These are phyloP conservation scores for Heliconius hortense DNA, from an alignment of 2,888 invertebrate genomes.

Conservation along the genomic window DNA sequence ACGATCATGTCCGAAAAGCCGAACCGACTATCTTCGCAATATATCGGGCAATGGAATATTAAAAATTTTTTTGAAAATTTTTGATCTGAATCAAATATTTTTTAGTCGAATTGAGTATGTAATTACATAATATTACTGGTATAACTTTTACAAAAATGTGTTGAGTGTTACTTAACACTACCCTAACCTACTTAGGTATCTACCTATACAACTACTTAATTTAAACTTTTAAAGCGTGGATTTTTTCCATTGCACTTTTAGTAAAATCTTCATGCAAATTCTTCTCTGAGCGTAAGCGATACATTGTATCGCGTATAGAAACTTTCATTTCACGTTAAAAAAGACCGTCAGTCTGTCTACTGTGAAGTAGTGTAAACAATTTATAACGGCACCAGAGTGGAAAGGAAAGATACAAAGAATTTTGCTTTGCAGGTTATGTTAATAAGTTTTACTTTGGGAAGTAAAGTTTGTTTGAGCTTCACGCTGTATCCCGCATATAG, in stretches of 20 bases:
- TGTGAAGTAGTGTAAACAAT: constrained; percentile 22
- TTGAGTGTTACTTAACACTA: too few relatives aligned
- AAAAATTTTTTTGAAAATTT: too few relatives aligned
- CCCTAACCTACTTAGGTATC: too few relatives aligned
- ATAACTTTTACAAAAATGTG: too few relatives aligned
- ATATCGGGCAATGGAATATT: too few relatives aligned
- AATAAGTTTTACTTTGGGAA: background rate
- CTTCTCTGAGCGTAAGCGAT: constrained; percentile 19
- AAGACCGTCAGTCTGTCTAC: constrained; percentile 22
- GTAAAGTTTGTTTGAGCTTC: background rate
- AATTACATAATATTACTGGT: too few relatives aligned
- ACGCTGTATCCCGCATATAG: too few relatives aligned
- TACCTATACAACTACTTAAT: too few relatives aligned
- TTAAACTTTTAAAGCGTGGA: background rate
- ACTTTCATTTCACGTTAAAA: constrained; percentile 17
- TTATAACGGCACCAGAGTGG: constrained; percentile 7
- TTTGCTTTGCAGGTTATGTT: background rate
- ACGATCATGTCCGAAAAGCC: too few relatives aligned
- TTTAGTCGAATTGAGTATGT: too few relatives aligned
- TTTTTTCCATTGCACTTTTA: constrained; percentile 2
- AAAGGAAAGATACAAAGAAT: background rate
- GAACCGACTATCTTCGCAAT: too few relatives aligned
- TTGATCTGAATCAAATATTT: too few relatives aligned
- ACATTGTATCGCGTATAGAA: constrained; percentile 19
- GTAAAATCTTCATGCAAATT: constrained; percentile 24